Evolutionary conservation across 2,113 vertebrate genomes (phyloP).

Genomic region (Phrynosoma blainvillii): DNA sequence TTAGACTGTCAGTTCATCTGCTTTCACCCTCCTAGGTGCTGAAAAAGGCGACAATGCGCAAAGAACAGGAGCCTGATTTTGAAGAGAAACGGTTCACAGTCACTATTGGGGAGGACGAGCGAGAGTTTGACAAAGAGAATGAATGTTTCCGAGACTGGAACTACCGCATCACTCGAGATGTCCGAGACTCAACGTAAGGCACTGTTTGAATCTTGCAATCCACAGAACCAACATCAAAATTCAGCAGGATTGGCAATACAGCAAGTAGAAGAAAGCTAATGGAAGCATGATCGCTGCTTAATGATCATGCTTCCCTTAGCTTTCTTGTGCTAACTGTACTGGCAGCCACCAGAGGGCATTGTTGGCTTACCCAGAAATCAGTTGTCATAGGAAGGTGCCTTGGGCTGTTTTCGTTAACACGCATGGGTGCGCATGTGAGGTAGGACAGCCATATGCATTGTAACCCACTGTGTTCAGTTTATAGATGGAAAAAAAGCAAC

Average conservation of each 20-base stretch:
- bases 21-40: constrained; percentile 79
- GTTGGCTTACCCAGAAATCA: not conserved
- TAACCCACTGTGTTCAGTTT: not conserved
- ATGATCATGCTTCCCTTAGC: too few species aligned
- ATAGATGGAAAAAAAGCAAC: not conserved
- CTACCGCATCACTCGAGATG: constrained; percentile 90
- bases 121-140: constrained; percentile 98
- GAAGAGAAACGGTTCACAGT: constrained; percentile 98
- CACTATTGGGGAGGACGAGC: constrained; percentile 95
- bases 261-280: too few species aligned
- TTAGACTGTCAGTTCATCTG: too few species aligned
- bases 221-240: too few species aligned
- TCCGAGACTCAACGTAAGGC: constrained; percentile 86
- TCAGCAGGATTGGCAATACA: too few species aligned
- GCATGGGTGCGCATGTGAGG: not conserved
- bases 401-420: not conserved
- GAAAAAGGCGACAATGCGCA: constrained; percentile 97
- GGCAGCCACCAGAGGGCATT: not conserved
- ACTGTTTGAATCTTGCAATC: fast-evolving
- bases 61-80: constrained; percentile 98
- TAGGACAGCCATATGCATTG: not conserved
- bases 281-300: too few species aligned
- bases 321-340: not conserved
- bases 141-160: constrained; percentile 96
- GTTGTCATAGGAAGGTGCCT: too few species aligned